A percentile compares a stretch with the other conserved stretches of the same genome.
phyloP scores from a whole-genome alignment of 2,888 invertebrate genomes.

The Lottia scabra region DNA sequence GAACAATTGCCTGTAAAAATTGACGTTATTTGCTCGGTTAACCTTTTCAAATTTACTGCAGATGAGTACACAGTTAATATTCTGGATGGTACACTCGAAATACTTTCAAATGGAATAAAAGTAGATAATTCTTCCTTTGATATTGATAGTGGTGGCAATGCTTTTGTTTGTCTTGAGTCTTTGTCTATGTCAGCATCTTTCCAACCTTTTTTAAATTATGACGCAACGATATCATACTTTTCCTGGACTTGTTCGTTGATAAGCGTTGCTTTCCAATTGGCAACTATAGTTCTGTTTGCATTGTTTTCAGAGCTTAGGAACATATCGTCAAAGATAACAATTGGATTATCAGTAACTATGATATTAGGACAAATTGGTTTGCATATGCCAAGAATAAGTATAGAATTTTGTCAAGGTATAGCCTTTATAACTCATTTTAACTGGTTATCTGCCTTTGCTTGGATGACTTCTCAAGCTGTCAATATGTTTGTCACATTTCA shows the following conservation, averaged over 20 bases:
- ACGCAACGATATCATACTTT: background rate
- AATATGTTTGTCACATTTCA: slow-evolving; percentile 19
- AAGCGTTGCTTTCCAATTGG: background rate
- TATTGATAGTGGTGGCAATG: background rate
- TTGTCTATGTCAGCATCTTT: too few species aligned
- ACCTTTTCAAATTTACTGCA: background rate
- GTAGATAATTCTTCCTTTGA: background rate
- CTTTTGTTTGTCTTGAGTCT: background rate
- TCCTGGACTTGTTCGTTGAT: background rate
- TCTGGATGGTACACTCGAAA: background rate
- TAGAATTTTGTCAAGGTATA: slow-evolving; percentile 5
- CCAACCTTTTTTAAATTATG: background rate
- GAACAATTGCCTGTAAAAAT: background rate
- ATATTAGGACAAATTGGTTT: slow-evolving; percentile 20
- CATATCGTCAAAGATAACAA: slow-evolving; percentile 6
- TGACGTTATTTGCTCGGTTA: background rate
- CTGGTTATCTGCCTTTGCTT: slow-evolving; percentile 24
- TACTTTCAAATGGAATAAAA: background rate
- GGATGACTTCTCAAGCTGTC: slow-evolving; percentile 24
- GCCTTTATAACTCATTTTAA: slow-evolving; percentile 18
- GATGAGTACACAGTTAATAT: background rate
- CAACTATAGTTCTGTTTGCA: background rate
- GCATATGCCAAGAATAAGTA: slow-evolving; percentile 7
- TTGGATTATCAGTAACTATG: slow-evolving; percentile 17
- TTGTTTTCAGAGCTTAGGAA: background rate